Percentiles rank a stretch among this genome's conserved stretches.
These are phyloP conservation scores for Thereva nobilitata DNA, from an alignment of 2,888 invertebrate species.

Conservation along the genomic window DNA sequence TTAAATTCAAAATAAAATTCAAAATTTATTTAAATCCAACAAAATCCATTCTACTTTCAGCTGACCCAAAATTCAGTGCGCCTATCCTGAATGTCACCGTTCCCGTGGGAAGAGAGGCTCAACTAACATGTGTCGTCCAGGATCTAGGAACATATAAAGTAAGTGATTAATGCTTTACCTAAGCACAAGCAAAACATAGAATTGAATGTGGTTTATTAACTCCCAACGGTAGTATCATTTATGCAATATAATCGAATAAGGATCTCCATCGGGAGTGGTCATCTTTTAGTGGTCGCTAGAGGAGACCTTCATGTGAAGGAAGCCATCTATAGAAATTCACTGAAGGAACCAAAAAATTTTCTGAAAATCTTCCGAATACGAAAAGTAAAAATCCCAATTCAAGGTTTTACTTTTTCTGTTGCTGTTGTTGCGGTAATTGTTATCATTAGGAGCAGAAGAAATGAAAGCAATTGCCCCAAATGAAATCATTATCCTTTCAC, in stretches of 20 bases:
- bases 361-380: no score
- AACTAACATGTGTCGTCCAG: constrained; percentile 69
- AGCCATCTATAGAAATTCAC: no score
- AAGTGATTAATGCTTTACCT: constrained; percentile 45
- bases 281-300: constrained; percentile 10
- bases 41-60: constrained; percentile 56
- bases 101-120: constrained; percentile 70
- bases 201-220: constrained; percentile 41
- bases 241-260: constrained; percentile 37
- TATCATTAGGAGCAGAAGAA: constrained; percentile 18
- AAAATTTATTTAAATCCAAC: constrained; percentile 15
- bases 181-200: constrained; percentile 17
- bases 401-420: no score
- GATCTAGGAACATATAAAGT: constrained; percentile 72
- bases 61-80: constrained; percentile 69
- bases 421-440: constrained; percentile 18
- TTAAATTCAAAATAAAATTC: neutral
- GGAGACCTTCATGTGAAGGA: neutral
- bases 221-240: constrained; percentile 40
- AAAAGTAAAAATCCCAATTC: no score
- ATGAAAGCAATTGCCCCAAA: constrained; percentile 24
- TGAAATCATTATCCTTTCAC: constrained; percentile 22
- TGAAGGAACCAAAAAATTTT: no score
- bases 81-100: constrained; percentile 71
- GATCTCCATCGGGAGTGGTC: constrained; percentile 1